phyloP scores from a whole-genome alignment of 2,888 invertebrate genomes.

The Pelosia muscerda region DNA sequence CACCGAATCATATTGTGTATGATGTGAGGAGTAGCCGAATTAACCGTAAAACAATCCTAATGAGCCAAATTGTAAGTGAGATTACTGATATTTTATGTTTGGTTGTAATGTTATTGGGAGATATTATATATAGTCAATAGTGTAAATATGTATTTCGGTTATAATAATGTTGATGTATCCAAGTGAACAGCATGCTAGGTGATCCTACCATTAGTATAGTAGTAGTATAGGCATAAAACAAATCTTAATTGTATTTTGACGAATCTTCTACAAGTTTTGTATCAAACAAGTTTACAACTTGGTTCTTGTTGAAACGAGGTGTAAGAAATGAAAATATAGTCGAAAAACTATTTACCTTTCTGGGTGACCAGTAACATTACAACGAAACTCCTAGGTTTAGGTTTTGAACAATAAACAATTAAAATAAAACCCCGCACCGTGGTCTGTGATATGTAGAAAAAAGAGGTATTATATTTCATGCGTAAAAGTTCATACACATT shows the following conservation, averaged over 20 bases:
- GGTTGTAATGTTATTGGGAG: slow-evolving; percentile 37
- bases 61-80: slow-evolving; percentile 70
- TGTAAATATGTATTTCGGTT: neutral
- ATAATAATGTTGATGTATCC: too few species aligned
- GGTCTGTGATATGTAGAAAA: slow-evolving; percentile 73
- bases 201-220: too few species aligned
- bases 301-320: too few species aligned
- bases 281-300: too few species aligned
- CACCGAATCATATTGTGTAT: slow-evolving; percentile 8
- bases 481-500: slow-evolving; percentile 35
- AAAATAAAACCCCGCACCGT: slow-evolving; percentile 51
- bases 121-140: neutral
- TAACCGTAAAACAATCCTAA: slow-evolving; percentile 60
- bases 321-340: too few species aligned
- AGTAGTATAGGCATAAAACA: too few species aligned
- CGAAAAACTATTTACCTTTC: neutral
- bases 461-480: slow-evolving; percentile 40
- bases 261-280: too few species aligned
- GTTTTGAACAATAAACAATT: slow-evolving; percentile 49
- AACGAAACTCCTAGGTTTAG: slow-evolving; percentile 51
- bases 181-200: too few species aligned
- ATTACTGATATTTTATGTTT: slow-evolving; percentile 42
- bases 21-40: slow-evolving; percentile 35
- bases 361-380: slow-evolving; percentile 28
- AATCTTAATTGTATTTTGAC: too few species aligned